A percentile compares a stretch with the other conserved stretches of the same genome.
These are phyloP conservation scores for Anguilla megastoma DNA, from an alignment of 2,797 vertebrate species.

Conservation along the genomic window DNA sequence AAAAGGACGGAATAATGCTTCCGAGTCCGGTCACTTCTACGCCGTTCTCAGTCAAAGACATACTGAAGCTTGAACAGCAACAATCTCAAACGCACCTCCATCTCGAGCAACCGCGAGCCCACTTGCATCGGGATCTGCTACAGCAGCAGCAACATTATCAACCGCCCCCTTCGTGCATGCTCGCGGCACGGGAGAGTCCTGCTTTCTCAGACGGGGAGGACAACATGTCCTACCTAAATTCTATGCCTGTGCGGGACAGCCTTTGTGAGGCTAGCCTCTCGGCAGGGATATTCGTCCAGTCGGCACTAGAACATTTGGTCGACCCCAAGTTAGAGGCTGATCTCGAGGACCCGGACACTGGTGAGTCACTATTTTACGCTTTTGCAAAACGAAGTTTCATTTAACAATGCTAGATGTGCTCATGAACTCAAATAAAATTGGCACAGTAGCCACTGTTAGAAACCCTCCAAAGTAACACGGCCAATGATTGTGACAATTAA, in stretches of 20 bases:
- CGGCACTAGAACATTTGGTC: conserved; percentile 73
- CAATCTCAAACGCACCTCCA: conserved; percentile 66
- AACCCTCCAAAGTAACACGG: neutral
- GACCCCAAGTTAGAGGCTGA: conserved; percentile 74
- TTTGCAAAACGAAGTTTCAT: neutral
- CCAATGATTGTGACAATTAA: neutral
- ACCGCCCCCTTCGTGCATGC: conserved; percentile 79
- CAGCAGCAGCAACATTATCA: conserved; percentile 72
- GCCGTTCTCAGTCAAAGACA: conserved; percentile 95
- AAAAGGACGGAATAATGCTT: conserved; percentile 84
- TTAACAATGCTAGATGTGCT: neutral
- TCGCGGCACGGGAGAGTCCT: conserved; percentile 72
- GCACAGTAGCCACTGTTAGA: neutral
- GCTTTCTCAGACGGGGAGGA: conserved; percentile 85
- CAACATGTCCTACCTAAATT: conserved; percentile 81
- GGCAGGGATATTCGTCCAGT: conserved; percentile 78
- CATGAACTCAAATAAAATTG: neutral
- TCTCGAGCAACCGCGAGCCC: conserved; percentile 64
- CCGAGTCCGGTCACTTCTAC: conserved; percentile 92
- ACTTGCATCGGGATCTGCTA: conserved; percentile 68
- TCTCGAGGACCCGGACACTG: conserved; percentile 71
- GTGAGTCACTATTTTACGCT: conserved; percentile 70
- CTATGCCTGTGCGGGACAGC: conserved; percentile 75
- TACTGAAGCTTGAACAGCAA: conserved; percentile 87
- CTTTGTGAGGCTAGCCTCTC: conserved; percentile 76